Evolutionary conservation across 2,888 invertebrate species (phyloP).

Genomic region (Cataglyphis albicans): DNA sequence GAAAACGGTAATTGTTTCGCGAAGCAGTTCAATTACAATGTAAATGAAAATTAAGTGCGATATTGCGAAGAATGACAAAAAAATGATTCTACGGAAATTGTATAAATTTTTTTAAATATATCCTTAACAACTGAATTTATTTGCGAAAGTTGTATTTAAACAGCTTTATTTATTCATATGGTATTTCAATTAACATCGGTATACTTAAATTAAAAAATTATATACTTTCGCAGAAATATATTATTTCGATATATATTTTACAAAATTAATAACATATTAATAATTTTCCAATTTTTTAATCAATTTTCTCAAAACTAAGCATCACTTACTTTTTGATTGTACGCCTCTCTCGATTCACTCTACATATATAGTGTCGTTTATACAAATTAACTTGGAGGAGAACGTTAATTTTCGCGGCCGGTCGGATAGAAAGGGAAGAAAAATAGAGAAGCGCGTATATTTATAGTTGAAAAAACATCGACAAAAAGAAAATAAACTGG

Average conservation of each 20-base stretch:
- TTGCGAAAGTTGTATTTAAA: not conserved
- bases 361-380: not conserved
- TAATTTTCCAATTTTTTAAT: not conserved
- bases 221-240: not conserved
- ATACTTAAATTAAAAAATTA: not conserved
- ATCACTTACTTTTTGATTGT: not conserved
- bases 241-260: not conserved
- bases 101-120: not conserved
- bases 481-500: conserved; percentile 58
- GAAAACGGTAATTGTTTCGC: not conserved
- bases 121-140: not conserved
- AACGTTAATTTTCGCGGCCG: conserved; percentile 38
- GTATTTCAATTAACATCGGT: not conserved
- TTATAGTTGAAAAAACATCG: conserved; percentile 28
- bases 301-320: not conserved
- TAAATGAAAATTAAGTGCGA: not conserved
- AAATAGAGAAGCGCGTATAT: conserved; percentile 23
- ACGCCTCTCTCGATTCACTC: not conserved
- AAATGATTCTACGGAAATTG: not conserved
- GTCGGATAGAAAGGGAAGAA: not conserved
- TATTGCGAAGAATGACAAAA: not conserved
- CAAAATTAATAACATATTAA: not conserved
- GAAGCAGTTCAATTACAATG: not conserved
- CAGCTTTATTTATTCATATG: conserved; percentile 1
- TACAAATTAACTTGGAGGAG: conserved; percentile 23